Base-by-base conservation (phyloP, 2,888 invertebrate species). In the Drosophila recens region DNA sequence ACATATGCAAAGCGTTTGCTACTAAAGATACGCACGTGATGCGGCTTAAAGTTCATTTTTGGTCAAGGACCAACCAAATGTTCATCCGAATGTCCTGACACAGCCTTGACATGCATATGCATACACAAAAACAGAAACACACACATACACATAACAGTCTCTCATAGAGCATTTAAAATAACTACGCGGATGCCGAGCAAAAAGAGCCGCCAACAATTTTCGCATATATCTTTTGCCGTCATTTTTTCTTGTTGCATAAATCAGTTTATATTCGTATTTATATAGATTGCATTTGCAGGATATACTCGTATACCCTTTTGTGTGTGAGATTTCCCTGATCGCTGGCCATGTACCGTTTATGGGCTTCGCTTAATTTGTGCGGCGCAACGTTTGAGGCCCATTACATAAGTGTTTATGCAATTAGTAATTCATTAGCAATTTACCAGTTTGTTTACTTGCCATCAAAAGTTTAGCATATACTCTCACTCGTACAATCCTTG, bases 361-460 rank as follows among this genome's bases (percentile, higher is more conserved):
- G 71, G 15, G 38, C 61, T 36, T 42, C 34, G 51, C 66, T 71
- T 82, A 78, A 85, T 80, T 80, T 75, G 80, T 51, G 69, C 63
- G 40, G 9, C 48, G 43, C 43, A 53, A 38, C 65, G 61, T 76
- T 82, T 57, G 48, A 46, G 48, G 48, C 49, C 62, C 57, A 77
- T 87, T 87, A 85, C 70, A 87, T 80, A 85, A 78, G 67, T 73
- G 87, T 67, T 68, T 67, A 57, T 62, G 70, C 82, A 87, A 84
- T 84, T 84, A 85, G 59, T 70, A 71, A 73, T 85, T 82, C 72
- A 85, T 85, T 85, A 85, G 75, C 57, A 42, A 72, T 51, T 61
- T 66, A 17, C 33, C 52, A 34, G 48, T 58, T n/a, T 72, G 61
- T 72, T 77, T 77, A 42, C 73, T 58, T 51, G 30, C 11, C 78